Conservation (phyloP, 2,888 invertebrate genomes). For the Agrotis exclamationis region DNA sequence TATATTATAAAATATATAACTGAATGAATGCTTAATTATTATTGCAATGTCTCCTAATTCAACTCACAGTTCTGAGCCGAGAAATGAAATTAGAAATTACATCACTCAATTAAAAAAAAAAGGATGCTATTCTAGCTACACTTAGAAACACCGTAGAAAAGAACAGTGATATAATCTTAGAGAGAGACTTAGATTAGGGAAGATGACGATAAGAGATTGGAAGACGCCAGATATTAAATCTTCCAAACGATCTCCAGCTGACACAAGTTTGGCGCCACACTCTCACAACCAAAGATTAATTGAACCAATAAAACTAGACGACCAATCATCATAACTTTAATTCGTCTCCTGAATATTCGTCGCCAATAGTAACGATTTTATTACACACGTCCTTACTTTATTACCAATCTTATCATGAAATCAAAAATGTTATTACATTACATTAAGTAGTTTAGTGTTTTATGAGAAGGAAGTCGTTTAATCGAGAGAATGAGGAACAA, state of each 20-base stretch:
- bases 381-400: constrained; percentile 42
- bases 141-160: background rate
- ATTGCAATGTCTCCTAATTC: too few species aligned
- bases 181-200: constrained; percentile 13
- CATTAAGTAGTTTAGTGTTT: constrained; percentile 42
- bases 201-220: constrained; percentile 10
- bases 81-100: too few species aligned
- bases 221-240: constrained; percentile 27
- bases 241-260: constrained; percentile 11
- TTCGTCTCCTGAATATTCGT: constrained; percentile 39
- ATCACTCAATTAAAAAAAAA: too few species aligned
- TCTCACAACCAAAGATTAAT: constrained; percentile 50
- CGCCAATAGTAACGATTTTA: constrained; percentile 40
- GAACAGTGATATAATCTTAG: background rate
- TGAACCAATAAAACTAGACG: constrained; percentile 47
- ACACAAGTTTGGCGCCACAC: constrained; percentile 31
- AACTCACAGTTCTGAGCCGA: too few species aligned
- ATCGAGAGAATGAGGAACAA: constrained; percentile 25
- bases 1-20: too few species aligned
- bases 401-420: constrained; percentile 49
- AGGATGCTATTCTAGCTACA: too few species aligned
- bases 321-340: constrained; percentile 56
- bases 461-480: constrained; percentile 49
- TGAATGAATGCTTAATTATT: too few species aligned
- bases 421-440: constrained; percentile 47